Evolutionary conservation across 2,888 invertebrate species (phyloP).

Genomic region (Mongoloraphidia duomilia): DNA sequence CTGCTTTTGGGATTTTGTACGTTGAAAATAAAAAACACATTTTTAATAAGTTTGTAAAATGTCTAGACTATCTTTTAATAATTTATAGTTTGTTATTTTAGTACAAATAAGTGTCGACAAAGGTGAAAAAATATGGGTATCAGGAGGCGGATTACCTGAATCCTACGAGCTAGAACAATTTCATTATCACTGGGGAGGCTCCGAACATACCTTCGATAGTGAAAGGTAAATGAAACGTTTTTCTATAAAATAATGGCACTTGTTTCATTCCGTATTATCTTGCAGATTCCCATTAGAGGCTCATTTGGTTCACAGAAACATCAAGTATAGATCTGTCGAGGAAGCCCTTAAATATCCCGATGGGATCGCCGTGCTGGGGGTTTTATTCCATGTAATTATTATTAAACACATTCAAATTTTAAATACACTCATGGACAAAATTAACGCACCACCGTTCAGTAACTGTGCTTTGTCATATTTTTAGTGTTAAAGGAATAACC

Average conservation of each 20-base stretch:
- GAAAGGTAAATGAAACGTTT: slow-evolving; percentile 21
- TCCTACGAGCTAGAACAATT: slow-evolving; percentile 53
- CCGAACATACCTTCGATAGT: slow-evolving; percentile 64
- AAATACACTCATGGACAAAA: background rate
- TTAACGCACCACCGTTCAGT: too few relatives aligned
- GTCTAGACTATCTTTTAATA: background rate
- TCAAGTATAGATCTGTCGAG: slow-evolving; percentile 31
- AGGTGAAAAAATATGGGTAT: slow-evolving; percentile 20
- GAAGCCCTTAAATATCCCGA: slow-evolving; percentile 36
- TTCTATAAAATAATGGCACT: background rate
- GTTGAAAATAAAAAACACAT: background rate
- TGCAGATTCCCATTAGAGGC: slow-evolving; percentile 44
- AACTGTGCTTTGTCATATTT: too few relatives aligned
- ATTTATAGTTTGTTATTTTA: slow-evolving; percentile 20
- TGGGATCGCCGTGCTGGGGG: slow-evolving; percentile 48
- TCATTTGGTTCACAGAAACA: slow-evolving; percentile 51
- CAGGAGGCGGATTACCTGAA: slow-evolving; percentile 43
- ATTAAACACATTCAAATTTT: background rate
- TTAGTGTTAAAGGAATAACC: too few relatives aligned
- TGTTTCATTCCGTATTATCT: slow-evolving; percentile 3
- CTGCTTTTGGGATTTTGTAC: background rate
- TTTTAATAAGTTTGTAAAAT: background rate
- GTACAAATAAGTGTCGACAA: slow-evolving; percentile 20
- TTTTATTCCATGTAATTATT: slow-evolving; percentile 40
- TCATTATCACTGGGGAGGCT: slow-evolving; percentile 70